Evolutionary conservation across 2,113 vertebrate species (phyloP), one percentile per base, ranked within the genome.

Genomic region (Abramis brama): DNA sequence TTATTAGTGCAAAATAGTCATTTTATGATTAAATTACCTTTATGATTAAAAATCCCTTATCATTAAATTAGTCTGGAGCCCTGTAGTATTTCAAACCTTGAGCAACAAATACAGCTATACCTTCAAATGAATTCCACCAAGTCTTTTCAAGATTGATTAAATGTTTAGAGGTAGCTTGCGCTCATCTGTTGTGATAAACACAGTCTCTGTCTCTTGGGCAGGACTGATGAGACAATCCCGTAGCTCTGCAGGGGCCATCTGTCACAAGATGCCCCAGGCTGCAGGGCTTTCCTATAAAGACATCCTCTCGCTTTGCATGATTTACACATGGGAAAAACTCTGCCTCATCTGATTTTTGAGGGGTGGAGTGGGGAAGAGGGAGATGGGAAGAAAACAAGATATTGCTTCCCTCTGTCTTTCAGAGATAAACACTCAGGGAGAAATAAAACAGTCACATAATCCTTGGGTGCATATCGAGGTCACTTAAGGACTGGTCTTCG

Each of bases 231-330:
- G 85, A 75, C 85, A 76, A 79, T 84, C 86, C 79, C 78, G 33
- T 68, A 45, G 80, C 88, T 91, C 80, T 87, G 66, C 66, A 66
- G 88, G 85, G 78, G 85, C 82, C 86, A 89, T 89, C 87, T 87
- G 90, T 89, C 82, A 79, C 62, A 76, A 74, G 71, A 68, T 85
- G 25, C 84, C 79, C 59, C 74, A 70, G 75, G 83, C 86, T 73
- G 45, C 79, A 80, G 86, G 79, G 62, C 39, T 83, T 85, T 79
- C 84, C 68, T 82, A 81, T 73, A 84, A 82, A 85, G 82, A 81
- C 83, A 68, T 84, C 76, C 70, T 85, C 77, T 47, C 15, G 23
- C 71, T 33, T 79, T 39, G n/a, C 15, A 62, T 82, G 80, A 78
- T 89, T 88, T 84, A 84, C 85, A 75, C 87, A 15, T 25, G 88